Base-by-base conservation (phyloP, 1,140 invertebrate genomes). In the Octopus sinensis region DNA sequence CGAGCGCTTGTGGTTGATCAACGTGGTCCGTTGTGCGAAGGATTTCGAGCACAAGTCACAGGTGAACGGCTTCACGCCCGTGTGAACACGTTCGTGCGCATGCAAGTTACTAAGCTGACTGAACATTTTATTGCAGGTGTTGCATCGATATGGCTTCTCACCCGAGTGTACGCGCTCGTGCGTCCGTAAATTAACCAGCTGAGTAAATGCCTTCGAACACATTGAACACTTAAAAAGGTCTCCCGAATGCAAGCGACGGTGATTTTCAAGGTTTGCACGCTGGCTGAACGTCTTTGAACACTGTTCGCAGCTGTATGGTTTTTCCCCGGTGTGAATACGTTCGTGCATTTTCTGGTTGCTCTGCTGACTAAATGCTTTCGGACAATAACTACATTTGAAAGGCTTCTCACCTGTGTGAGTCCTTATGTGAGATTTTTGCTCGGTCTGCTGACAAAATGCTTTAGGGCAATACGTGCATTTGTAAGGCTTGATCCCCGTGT, bases 201-300 rank as follows among this genome's bases (percentile, higher is more conserved):
- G 92, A 79, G 95, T 96, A 89, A 97, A 97, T 88, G 95, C 94
- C 68, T 95, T 95, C 6, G 95, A 96, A 89, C 96, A 97, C 88
- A 95, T 94, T 87, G 96, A 96, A 83, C 84, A 85, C 52, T 82
- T 82, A 43, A 54, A 80, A n/a, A 68, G 43, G 62, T 96, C 95
- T 2, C 96, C 96, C 85, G 95, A 96, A 90, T 97, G 96, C 80
- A 96, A 94, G n/a, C 96, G 95, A 83, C 96, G 94, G 86, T 96
- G 96, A 52, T 96, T 91, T 89, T 96, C 96, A 51, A 96, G 91
- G 1, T 96, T 95, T 86, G 96, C 95, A 87, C 96, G 96, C 88
- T 96, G 96, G 88, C 95, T 95, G 86, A 96, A 96, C 0, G 94
- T 94, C 86, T 96, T 95, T 77, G 95, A 95, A 81, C 94, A 95